A percentile compares a stretch with the other conserved stretches of the same genome.
phyloP scores from a whole-genome alignment of 2,888 invertebrate species.

The Acanthosepion esculentum region DNA sequence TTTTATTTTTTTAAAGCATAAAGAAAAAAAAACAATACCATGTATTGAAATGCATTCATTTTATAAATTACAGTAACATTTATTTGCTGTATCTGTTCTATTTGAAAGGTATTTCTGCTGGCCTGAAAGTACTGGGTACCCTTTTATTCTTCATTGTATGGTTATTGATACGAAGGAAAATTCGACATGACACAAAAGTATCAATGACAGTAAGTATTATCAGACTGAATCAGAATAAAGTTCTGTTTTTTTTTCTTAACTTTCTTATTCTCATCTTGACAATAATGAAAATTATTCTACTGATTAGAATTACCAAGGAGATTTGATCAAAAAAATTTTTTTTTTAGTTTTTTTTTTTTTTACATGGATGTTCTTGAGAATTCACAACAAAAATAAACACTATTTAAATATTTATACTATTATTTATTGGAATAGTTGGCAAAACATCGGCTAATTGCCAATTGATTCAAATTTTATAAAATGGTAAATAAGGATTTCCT shows the following conservation, averaged over 20 bases:
- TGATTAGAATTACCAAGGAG: too few relatives aligned
- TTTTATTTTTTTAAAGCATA: not conserved
- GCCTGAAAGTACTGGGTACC: slow-evolving; percentile 89
- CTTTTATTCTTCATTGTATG: slow-evolving; percentile 90
- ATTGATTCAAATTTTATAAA: too few relatives aligned
- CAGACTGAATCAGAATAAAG: not conserved
- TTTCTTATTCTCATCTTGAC: too few relatives aligned
- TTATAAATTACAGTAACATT: not conserved
- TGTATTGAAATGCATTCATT: not conserved
- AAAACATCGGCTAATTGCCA: too few relatives aligned
- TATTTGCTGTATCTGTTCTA: not conserved
- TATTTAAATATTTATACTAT: too few relatives aligned
- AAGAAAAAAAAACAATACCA: not conserved
- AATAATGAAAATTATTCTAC: too few relatives aligned
- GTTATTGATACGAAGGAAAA: slow-evolving; percentile 88
- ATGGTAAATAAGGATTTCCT: too few relatives aligned
- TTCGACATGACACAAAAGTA: slow-evolving; percentile 78
- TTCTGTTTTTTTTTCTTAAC: not conserved
- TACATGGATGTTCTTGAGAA: too few relatives aligned
- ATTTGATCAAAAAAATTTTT: too few relatives aligned
- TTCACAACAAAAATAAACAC: too few relatives aligned
- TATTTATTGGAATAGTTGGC: too few relatives aligned
- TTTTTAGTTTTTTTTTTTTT: too few relatives aligned
- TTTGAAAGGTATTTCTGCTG: slow-evolving; percentile 84
- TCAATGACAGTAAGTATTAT: slow-evolving; percentile 56